Percentiles rank a stretch among this genome's conserved stretches.
phyloP scores from a whole-genome alignment of 2,888 invertebrate genomes.

The Branchipolynoe longqiensis region DNA sequence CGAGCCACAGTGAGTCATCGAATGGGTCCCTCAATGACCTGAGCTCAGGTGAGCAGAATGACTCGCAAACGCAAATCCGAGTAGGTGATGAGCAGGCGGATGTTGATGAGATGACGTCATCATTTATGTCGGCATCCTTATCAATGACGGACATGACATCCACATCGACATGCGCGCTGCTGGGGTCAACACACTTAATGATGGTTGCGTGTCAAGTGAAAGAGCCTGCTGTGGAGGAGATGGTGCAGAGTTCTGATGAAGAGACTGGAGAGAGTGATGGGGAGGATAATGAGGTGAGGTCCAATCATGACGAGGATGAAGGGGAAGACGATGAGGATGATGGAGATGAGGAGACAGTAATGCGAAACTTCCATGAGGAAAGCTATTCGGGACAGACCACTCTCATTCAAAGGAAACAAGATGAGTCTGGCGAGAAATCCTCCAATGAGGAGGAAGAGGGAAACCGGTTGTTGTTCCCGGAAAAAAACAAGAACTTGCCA shows the following conservation, averaged over 20 bases:
- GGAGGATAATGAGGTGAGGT: conserved; percentile 91
- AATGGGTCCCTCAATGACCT: conserved; percentile 12
- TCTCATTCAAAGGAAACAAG: neutral
- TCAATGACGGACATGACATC: neutral
- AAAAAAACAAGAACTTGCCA: neutral
- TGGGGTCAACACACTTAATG: neutral
- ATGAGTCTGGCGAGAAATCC: neutral
- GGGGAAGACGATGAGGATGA: conserved; percentile 66
- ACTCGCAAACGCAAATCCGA: neutral
- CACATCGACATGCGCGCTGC: neutral
- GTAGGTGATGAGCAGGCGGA: conserved; percentile 43
- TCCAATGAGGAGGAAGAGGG: neutral
- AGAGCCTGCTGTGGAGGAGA: conserved; percentile 10
- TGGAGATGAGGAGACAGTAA: neutral
- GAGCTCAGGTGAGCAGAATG: conserved; percentile 34
- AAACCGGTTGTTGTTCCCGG: neutral
- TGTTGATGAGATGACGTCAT: neutral
- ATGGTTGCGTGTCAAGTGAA: neutral
- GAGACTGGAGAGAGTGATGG: neutral
- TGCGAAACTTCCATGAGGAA: neutral
- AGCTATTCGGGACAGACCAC: conserved; percentile 23
- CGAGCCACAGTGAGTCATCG: neutral
- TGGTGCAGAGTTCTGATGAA: conserved; percentile 2
- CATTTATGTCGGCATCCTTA: too few species aligned
- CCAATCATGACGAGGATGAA: conserved; percentile 86